phyloP scores from a whole-genome alignment of 2,888 invertebrate species.

The Lycaena phlaeas region DNA sequence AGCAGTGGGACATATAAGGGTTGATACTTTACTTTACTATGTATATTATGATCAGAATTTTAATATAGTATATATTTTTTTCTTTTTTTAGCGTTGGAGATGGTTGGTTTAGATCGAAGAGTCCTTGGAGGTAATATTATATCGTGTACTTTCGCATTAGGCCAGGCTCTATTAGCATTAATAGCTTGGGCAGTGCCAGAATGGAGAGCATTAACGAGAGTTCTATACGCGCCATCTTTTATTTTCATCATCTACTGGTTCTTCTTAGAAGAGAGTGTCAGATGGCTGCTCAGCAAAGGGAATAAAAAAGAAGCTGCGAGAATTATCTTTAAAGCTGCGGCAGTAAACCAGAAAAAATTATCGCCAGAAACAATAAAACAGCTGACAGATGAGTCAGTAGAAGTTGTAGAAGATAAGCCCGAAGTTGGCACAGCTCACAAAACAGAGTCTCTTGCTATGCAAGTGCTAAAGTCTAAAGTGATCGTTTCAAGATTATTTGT shows the following conservation, averaged over 20 bases:
- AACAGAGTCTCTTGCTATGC: conserved; percentile 26
- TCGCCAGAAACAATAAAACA: conserved; percentile 39
- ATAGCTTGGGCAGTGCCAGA: conserved; percentile 76
- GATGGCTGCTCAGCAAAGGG: conserved; percentile 80
- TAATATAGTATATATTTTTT: too few relatives aligned
- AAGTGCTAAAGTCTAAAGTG: conserved; percentile 50
- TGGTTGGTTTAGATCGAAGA: conserved; percentile 64
- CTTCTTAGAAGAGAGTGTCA: conserved; percentile 76
- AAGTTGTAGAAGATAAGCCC: conserved; percentile 10
- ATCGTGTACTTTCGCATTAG: conserved; percentile 76
- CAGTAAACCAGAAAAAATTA: conserved; percentile 47
- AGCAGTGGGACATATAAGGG: too few relatives aligned
- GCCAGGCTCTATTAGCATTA: conserved; percentile 75
- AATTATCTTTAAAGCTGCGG: conserved; percentile 52
- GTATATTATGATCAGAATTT: too few relatives aligned
- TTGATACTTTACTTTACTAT: too few relatives aligned
- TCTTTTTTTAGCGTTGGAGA: conserved; percentile 29
- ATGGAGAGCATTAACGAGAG: conserved; percentile 76
- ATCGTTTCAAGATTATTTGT: conserved; percentile 68
- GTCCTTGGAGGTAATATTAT: conserved; percentile 77
- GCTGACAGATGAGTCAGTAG: conserved; percentile 24
- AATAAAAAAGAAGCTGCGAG: conserved; percentile 60
- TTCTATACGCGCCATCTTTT: conserved; percentile 76
- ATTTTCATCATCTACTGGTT: conserved; percentile 76
- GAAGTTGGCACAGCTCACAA: conserved; percentile 2